Conservation (phyloP, 2,113 vertebrate species). For the Maccullochella peelii region DNA sequence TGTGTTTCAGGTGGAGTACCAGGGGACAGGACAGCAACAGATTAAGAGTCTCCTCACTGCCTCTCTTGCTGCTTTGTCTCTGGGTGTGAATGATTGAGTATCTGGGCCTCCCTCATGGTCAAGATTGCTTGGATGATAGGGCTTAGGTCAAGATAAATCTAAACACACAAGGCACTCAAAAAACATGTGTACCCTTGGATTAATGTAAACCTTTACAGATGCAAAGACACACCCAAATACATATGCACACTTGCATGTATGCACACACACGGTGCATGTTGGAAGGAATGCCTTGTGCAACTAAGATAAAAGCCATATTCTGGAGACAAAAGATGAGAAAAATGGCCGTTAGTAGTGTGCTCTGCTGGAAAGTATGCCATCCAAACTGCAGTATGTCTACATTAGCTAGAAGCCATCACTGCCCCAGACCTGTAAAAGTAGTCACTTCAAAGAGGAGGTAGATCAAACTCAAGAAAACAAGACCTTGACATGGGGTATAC, state of each 20-base stretch:
- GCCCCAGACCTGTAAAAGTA: conserved; percentile 50
- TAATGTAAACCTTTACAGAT: neutral
- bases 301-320: conserved; percentile 33
- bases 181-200: neutral
- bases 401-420: conserved; percentile 46
- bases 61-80: conserved; percentile 7
- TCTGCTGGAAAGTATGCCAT: conserved; percentile 50
- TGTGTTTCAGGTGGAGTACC: conserved; percentile 46
- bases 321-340: conserved; percentile 40
- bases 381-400: conserved; percentile 48
- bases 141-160: conserved; percentile 37
- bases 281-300: neutral
- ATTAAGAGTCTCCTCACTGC: conserved; percentile 13
- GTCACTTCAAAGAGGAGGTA: conserved; percentile 69
- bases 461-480: conserved; percentile 71
- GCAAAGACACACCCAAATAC: neutral
- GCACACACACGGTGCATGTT: neutral
- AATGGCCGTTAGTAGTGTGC: conserved; percentile 43
- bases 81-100: conserved; percentile 32
- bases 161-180: neutral
- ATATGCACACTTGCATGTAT: neutral
- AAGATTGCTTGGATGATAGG: conserved; percentile 1
- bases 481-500: conserved; percentile 35
- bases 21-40: conserved; percentile 17
- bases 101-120: conserved; percentile 21